A percentile compares a stretch with the other conserved stretches of the same genome.
Conservation (phyloP, 2,113 vertebrate species). For the Trichomycterus rosablanca region DNA sequence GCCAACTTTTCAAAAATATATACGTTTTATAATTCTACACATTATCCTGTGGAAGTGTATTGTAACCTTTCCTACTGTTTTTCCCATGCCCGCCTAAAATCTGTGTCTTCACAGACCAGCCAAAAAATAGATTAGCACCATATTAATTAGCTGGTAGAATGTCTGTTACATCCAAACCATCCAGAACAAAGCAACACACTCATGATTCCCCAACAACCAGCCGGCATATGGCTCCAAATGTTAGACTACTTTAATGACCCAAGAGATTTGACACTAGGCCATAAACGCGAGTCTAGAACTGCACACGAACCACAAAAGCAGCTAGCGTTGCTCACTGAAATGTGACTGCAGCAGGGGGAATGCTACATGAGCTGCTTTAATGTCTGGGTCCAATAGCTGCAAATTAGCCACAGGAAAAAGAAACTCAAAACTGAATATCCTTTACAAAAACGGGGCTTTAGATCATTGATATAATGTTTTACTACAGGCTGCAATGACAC, state of each 20-base stretch:
- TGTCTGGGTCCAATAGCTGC: neutral
- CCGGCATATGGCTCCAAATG: conserved; percentile 74
- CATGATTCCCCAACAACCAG: conserved; percentile 68
- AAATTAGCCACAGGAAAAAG: neutral
- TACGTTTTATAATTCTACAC: too few relatives aligned
- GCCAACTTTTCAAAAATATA: too few relatives aligned
- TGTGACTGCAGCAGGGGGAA: conserved; percentile 24
- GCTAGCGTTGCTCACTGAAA: conserved; percentile 44
- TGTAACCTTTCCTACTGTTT: too few relatives aligned
- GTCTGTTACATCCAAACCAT: conserved; percentile 63
- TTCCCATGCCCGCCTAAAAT: too few relatives aligned
- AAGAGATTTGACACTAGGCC: conserved; percentile 57
- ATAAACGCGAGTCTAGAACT: conserved; percentile 47
- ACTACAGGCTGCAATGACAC: neutral
- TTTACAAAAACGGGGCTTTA: neutral
- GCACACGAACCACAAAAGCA: conserved; percentile 32
- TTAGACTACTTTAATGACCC: conserved; percentile 67
- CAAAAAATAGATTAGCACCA: conserved; percentile 50
- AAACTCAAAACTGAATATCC: neutral
- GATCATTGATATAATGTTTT: neutral
- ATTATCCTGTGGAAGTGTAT: too few relatives aligned
- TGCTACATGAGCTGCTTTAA: conserved; percentile 12
- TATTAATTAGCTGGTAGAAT: conserved; percentile 72
- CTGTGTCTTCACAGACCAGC: too few relatives aligned
- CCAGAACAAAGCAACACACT: conserved; percentile 54